Percentiles rank a stretch among this genome's conserved stretches.
Conservation (phyloP, 2,888 invertebrate species). For the Spisula solida region DNA sequence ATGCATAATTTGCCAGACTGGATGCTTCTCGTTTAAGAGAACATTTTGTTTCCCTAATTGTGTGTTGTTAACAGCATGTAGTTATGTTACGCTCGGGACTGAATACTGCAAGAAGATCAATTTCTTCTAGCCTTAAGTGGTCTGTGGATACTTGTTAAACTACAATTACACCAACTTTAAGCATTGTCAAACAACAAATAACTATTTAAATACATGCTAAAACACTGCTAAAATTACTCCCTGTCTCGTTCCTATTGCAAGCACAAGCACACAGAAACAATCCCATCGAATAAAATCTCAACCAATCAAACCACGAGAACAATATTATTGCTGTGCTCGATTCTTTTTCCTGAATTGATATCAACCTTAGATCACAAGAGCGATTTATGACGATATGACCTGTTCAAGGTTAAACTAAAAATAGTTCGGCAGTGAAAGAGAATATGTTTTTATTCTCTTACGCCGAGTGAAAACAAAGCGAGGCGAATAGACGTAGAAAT, state of each 20-base stretch:
- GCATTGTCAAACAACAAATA: background rate
- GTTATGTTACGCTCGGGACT: background rate
- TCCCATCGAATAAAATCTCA: background rate
- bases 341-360: background rate
- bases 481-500: too few species aligned
- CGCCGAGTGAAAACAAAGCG: too few species aligned
- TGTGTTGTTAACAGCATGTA: background rate
- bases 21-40: background rate
- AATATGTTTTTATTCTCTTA: background rate
- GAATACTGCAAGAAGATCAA: background rate
- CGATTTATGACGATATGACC: constrained; percentile 5
- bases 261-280: too few species aligned
- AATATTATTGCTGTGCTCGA: background rate
- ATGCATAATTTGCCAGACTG: too few species aligned
- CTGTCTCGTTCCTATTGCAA: background rate
- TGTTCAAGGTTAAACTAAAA: constrained; percentile 6
- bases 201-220: background rate
- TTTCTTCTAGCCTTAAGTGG: background rate
- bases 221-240: background rate
- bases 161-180: background rate
- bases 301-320: constrained; percentile 8
- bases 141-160: background rate
- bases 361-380: background rate
- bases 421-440: background rate
- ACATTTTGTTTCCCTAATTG: background rate